phyloP scores from a whole-genome alignment of 2,113 vertebrate genomes.

The Ceyx melanurus region DNA sequence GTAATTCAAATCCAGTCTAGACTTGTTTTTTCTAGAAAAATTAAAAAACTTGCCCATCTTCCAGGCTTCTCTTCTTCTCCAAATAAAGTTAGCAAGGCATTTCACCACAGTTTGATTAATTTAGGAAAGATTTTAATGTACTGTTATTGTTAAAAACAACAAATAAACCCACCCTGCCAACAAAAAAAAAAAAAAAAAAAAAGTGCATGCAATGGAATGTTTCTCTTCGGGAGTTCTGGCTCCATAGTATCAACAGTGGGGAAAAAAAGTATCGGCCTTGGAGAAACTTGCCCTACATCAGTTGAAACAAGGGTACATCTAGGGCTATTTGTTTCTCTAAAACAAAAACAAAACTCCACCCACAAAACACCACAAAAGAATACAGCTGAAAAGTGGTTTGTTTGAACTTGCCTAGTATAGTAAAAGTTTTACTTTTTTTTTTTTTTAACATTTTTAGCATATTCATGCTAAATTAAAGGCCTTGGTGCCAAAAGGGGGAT shows the following conservation, averaged over 20 bases:
- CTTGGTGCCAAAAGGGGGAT: fast-evolving
- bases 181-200: neutral
- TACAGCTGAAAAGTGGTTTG: neutral
- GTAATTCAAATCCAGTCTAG: neutral
- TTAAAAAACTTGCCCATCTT: neutral
- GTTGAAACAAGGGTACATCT: neutral
- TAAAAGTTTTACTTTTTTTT: neutral
- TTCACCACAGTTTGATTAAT: neutral
- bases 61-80: neutral
- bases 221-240: neutral
- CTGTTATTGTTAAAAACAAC: neutral
- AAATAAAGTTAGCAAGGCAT: neutral
- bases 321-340: neutral
- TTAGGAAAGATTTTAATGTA: neutral
- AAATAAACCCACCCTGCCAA: neutral
- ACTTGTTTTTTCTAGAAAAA: conserved; percentile 5
- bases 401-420: neutral
- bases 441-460: neutral
- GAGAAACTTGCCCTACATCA: neutral
- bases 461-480: neutral
- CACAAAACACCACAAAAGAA: neutral
- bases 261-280: neutral
- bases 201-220: neutral
- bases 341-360: neutral
- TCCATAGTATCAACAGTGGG: neutral